Base-by-base conservation (phyloP, 2,888 invertebrate species). In the Bugulina stolonifera region DNA sequence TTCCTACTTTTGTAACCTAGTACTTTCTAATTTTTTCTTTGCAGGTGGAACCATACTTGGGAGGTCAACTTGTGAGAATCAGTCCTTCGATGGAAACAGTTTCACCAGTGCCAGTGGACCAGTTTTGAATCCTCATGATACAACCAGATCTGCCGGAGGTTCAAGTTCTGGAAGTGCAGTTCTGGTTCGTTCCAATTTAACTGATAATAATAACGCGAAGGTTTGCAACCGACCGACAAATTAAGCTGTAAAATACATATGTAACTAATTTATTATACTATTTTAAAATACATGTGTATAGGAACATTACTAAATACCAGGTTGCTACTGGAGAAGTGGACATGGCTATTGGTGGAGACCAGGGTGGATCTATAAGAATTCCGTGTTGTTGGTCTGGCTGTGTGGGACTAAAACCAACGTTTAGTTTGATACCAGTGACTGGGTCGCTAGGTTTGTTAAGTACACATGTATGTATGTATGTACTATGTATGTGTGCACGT, bases 31-130 rank as follows among this genome's bases (percentile, higher is more conserved):
- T n/a, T n/a, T n/a, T n/a, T n/a, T n/a, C n/a, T n/a, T 57, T n/a
- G 2, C 72, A 81, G 82, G 82, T 69, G 82, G 79, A 0, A 72
- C 72, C 2, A 81, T 82, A 52, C 5, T 78, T n/a, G 82, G 82
- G 1, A 82, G 82, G 73, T 73, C 81, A 0, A 76, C 76, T 5
- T 79, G 79, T 73, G 81, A 81, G 70, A 78, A 81, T 72, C 69
- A 80, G 71, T 82, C 81, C 70, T 75, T 78, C 35, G 76, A 77
- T 55, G 80, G 79, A 1, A 77, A 76, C 69, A 80, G 81, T 70
- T 78, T 75, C 73, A 79, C 79, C 3, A 74, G 75, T 54, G 75
- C 76, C 10, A 76, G 76, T 0, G 81, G 80, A 0, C 79, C 79
- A 0, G 78, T 80, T 1, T 72, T 74, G 27, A 82, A 82, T 73